Percentiles rank a stretch among this genome's conserved stretches.
Conservation (phyloP, 2,797 vertebrate species). For the Cossypha heuglini region DNA sequence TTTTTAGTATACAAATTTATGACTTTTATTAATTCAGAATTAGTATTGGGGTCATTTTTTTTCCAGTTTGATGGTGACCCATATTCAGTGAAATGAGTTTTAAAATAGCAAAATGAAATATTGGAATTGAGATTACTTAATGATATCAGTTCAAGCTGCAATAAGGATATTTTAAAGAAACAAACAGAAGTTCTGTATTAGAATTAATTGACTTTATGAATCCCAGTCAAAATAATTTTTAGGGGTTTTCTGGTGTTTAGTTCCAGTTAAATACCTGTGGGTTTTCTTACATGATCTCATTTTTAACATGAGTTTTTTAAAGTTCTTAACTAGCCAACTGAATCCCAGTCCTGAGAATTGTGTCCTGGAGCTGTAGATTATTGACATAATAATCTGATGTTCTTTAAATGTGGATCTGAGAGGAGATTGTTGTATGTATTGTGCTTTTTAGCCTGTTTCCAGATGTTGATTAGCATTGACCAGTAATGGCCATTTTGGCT, state of each 20-base stretch:
- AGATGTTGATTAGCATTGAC: constrained; percentile 83
- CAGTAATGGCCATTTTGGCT: constrained; percentile 76
- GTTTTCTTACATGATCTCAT: constrained; percentile 40
- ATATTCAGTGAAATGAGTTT: constrained; percentile 32
- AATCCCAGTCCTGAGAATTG: not conserved
- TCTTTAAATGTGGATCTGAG: constrained; percentile 70
- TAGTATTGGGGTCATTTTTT: constrained; percentile 18
- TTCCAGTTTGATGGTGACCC: not conserved
- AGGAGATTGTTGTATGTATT: constrained; percentile 77
- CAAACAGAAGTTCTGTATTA: not conserved
- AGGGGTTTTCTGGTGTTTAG: constrained; percentile 56
- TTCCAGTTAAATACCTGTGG: constrained; percentile 15
- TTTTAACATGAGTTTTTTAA: constrained; percentile 50
- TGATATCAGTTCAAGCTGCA: constrained; percentile 10
- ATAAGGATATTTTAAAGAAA: constrained; percentile 35
- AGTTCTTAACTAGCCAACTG: constrained; percentile 34
- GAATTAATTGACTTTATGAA: constrained; percentile 36
- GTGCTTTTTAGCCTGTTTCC: constrained; percentile 80
- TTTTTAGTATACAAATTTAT: not conserved
- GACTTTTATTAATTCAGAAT: constrained; percentile 36
- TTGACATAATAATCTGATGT: constrained; percentile 65
- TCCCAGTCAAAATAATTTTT: constrained; percentile 18
- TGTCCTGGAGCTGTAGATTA: constrained; percentile 65
- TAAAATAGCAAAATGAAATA: constrained; percentile 8
- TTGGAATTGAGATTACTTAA: constrained; percentile 3